These are phyloP conservation scores for Malacoctenus gilli DNA, from an alignment of 2,797 vertebrate species.

Conservation along the genomic window DNA sequence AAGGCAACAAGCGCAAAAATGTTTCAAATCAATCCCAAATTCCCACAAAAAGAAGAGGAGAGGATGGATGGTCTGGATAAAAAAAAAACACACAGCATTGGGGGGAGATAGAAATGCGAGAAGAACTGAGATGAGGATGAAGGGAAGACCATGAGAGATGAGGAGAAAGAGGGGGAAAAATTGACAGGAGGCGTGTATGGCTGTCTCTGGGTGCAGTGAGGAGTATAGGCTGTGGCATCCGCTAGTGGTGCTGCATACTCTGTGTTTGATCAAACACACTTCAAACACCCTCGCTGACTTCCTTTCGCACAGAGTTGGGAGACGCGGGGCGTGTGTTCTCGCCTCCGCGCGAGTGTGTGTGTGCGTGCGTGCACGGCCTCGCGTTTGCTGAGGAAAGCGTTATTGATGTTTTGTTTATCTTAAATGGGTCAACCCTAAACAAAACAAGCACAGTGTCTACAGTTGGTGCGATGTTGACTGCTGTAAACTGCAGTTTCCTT, in stretches of 20 bases:
- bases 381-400: constrained; percentile 66
- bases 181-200: constrained; percentile 62
- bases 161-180: constrained; percentile 38
- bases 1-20: constrained; percentile 11
- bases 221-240: constrained; percentile 71
- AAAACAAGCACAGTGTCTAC: constrained; percentile 45
- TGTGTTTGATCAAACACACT: constrained; percentile 80
- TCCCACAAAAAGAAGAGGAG: background rate
- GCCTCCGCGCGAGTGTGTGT: background rate
- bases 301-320: constrained; percentile 49
- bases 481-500: constrained; percentile 32
- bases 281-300: constrained; percentile 76
- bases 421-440: constrained; percentile 70
- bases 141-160: constrained; percentile 39
- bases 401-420: constrained; percentile 67
- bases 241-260: constrained; percentile 73
- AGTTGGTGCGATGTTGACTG: constrained; percentile 18
- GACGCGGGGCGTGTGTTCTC: constrained; percentile 15
- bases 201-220: constrained; percentile 66
- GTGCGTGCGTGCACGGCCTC: background rate
- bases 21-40: constrained; percentile 15
- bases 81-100: background rate
- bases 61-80: constrained; percentile 1
- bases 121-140: constrained; percentile 19
- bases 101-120: background rate